Evolutionary conservation across 2,888 invertebrate genomes (phyloP), one percentile per base, ranked within the genome.

Genomic region (Watsonalla binaria): DNA sequence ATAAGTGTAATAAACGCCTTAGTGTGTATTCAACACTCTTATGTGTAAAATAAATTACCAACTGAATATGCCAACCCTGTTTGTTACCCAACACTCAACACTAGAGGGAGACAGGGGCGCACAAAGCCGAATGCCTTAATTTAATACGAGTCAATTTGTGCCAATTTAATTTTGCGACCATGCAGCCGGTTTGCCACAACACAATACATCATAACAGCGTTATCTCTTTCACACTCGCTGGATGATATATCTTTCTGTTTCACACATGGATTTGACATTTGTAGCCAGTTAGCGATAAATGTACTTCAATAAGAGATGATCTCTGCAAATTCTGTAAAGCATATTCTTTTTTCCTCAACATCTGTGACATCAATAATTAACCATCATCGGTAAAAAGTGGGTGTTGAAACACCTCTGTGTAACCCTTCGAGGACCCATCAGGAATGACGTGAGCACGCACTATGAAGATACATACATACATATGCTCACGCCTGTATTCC

Each of bases 91-190:
- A 78, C 76, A 72, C 65, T 24, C 24, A 4, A 24, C 24, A 24
- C 24, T 24, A 24, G 24, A 24, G 65, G 71, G 74, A 78, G 80
- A 84, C 80, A 76, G 76, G 76, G 76, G 79, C 78, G 79, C 73
- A 81, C 84, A 86, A 87, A 86, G 86, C 87, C 80, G 80, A 86
- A 83, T 80, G 81, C 83, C 84, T 81, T 88, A 84, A 89, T 87
- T 86, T 84, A 83, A 88, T 88, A 81, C 76, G 83, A 86, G 86
- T 86, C 87, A 87, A 89, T 89, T 89, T 85, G 75, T 83, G 84
- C 80, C 86, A 86, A 86, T 88, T 89, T 86, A 83, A 86, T 87
- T 86, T 76, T 75, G 76, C 81, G 82, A 73, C 78, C 83, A 80
- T 86, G 79, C 85, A 80, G 78, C 74, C 72, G 71, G 68, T 74